Percentiles rank a stretch among this genome's conserved stretches.
phyloP scores from a whole-genome alignment of 2,888 invertebrate genomes.

The Lepeophtheirus nordmannii region DNA sequence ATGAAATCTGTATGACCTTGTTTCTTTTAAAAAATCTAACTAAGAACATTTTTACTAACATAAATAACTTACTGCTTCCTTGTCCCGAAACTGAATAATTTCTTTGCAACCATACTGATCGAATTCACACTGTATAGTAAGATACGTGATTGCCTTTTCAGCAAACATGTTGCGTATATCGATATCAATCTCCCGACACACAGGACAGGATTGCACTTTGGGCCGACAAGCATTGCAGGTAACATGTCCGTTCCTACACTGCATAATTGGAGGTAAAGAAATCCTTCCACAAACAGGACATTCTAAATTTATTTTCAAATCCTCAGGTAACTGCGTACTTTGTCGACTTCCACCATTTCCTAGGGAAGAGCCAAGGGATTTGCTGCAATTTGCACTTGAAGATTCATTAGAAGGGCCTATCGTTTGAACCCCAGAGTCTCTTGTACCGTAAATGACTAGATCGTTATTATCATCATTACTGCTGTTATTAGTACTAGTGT shows the following conservation, averaged over 20 bases:
- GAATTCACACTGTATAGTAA: constrained; percentile 16
- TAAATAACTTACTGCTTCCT: neutral
- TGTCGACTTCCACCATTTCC: too few species aligned
- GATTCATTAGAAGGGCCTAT: too few species aligned
- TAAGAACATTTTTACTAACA: neutral
- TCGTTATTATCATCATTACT: too few species aligned
- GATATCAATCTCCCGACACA: constrained; percentile 11
- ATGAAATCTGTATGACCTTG: too few species aligned
- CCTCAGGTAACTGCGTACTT: neutral
- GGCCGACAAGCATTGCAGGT: constrained; percentile 3
- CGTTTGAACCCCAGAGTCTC: too few species aligned
- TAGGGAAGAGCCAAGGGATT: too few species aligned
- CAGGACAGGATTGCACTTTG: constrained; percentile 14
- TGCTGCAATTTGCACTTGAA: too few species aligned
- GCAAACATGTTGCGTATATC: constrained; percentile 17
- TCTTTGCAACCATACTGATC: constrained; percentile 10
- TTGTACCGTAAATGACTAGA: too few species aligned
- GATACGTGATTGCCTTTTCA: constrained; percentile 10
- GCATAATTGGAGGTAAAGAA: constrained; percentile 17
- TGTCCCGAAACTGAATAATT: constrained; percentile 7
- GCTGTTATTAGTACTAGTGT: too few species aligned
- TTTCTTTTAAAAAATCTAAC: too few species aligned
- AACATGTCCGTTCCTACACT: constrained; percentile 16
- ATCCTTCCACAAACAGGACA: constrained; percentile 19
- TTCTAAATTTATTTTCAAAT: constrained; percentile 12